Evolutionary conservation across 2,113 vertebrate species (phyloP), one percentile per base, ranked within the genome.

Genomic region (Eretmodus cyanostictus): DNA sequence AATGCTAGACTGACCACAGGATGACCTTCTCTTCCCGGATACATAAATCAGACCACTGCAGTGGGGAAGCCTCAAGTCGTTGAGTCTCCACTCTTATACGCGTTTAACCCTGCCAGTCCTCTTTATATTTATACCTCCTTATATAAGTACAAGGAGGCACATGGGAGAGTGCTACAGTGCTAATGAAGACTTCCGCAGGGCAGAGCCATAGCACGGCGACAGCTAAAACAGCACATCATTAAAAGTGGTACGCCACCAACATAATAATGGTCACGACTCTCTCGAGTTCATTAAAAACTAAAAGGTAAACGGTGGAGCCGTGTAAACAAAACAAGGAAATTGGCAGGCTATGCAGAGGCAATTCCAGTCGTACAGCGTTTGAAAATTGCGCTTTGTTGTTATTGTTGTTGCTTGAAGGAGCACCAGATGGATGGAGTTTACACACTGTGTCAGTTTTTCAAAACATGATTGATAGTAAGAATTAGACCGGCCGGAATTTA

Each of bases 251-350:
- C 29, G 86, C 57, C 76, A 81, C 73, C 14, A 9, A 57, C 68
- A 82, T 83, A 89, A 87, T 89, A 83, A 93, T 71, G 49, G 59
- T 22, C 3, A 42, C 12, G 47, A 80, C 80, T 89, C 88, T 81
- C 27, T 55, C 1, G 6, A 79, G 80, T 91, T 95, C 89, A 91
- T 95, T 94, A 94, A 92, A 91, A 92, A 82, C 81, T 76, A 90
- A 89, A 92, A 93, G 90, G 88, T 90, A 84, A 91, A 80, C 7
- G 3, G 14, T 45, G 27, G 53, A 80, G 80, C 42, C 7, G 34
- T 84, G 83, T 84, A 93, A 93, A 95, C 91, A 94, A 91, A 92
- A 94, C 81, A 88, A 89, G 59, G 68, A 80, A 92, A 94, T 86
- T 91, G 87, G 89, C 80, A 84, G 47, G 12, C n/a, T 31, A 84